Evolutionary conservation across 2,888 invertebrate species (phyloP), one percentile per base, ranked within the genome.

Genomic region (Timandra comae): DNA sequence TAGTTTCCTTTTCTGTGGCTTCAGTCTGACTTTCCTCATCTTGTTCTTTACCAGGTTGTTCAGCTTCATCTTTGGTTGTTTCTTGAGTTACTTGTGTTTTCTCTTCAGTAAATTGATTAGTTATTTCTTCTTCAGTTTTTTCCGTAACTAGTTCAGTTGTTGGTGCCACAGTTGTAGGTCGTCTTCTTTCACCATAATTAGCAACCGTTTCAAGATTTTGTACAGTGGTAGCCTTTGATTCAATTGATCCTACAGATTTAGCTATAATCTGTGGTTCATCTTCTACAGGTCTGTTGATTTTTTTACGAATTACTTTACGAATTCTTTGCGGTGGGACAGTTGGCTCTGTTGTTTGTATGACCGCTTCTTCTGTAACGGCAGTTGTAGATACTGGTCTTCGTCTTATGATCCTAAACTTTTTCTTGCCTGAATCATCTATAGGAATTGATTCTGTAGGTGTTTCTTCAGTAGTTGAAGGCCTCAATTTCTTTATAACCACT

Each of bases 231-330:
- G 45, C 26, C 38, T 44, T 48, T 1, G 46, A 39, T 27, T 69
- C 70, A 0, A 70, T 13, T n/a, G 65, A 61, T 19, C 49, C 58
- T 26, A 69, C 38, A 7, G 71, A 58, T 46, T 73, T 73, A 1
- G 65, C 57, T 13, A 61, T 51, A 22, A 69, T 60, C 46, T 63
- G 63, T 3, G 65, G 56, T 16, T 75, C 68, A 30, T 67, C 54
- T 41, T 74, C 70, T 27, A 49, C 29, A 10, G 68, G 60, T 35
- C 35, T 38, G 24, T 49, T 77, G 16, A 80, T 43, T 59, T 78
- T 81, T 35, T 82, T 84, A 1, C 81, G 66, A 30, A 82, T 76
- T 0, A 82, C 52, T 59, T 79, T 81, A n/a, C 79, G 73, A 20
- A 78, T 56, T 35, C 76, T 70, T 3, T 66, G 66, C 2, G 35